phyloP scores from a whole-genome alignment of 2,888 invertebrate genomes.

The Phyllotreta cruciferae region DNA sequence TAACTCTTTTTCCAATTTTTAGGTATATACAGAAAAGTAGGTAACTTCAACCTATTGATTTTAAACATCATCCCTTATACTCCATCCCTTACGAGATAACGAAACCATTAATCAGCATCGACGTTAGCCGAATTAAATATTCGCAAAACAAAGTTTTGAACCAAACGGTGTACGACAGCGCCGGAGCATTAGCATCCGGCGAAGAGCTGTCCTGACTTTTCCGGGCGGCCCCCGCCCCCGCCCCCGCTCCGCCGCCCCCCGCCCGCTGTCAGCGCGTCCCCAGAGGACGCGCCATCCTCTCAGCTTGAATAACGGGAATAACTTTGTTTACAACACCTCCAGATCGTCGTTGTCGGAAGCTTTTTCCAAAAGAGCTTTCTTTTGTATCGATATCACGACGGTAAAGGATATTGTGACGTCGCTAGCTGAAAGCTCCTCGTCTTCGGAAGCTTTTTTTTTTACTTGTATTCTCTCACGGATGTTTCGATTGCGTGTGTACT shows the following conservation, averaged over 20 bases:
- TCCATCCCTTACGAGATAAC: too few species aligned
- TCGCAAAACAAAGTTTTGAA: conserved; percentile 23
- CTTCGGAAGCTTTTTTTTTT: too few species aligned
- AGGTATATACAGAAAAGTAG: too few species aligned
- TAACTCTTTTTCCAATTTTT: too few species aligned
- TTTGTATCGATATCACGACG: conserved; percentile 32
- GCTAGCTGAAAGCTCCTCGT: conserved; percentile 23
- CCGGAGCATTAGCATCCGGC: conserved; percentile 48
- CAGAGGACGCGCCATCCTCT: conserved; percentile 46
- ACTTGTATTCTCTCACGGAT: conserved; percentile 18
- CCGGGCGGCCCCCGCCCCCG: background rate
- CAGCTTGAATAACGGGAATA: conserved; percentile 56
- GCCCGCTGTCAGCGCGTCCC: conserved; percentile 50
- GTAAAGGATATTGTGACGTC: conserved; percentile 29
- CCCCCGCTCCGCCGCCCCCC: conserved; percentile 6
- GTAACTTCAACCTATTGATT: too few species aligned
- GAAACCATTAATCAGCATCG: conserved; percentile 1
- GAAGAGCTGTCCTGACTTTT: conserved; percentile 53
- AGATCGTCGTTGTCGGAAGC: conserved; percentile 40
- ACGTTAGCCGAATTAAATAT: conserved; percentile 16
- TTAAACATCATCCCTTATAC: too few species aligned
- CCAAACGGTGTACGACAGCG: conserved; percentile 24
- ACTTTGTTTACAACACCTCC: conserved; percentile 56
- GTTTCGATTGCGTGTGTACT: too few species aligned
- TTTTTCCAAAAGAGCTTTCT: conserved; percentile 39